Evolutionary conservation across 2,888 invertebrate genomes (phyloP).

Genomic region (Sarcophaga subvicina): DNA sequence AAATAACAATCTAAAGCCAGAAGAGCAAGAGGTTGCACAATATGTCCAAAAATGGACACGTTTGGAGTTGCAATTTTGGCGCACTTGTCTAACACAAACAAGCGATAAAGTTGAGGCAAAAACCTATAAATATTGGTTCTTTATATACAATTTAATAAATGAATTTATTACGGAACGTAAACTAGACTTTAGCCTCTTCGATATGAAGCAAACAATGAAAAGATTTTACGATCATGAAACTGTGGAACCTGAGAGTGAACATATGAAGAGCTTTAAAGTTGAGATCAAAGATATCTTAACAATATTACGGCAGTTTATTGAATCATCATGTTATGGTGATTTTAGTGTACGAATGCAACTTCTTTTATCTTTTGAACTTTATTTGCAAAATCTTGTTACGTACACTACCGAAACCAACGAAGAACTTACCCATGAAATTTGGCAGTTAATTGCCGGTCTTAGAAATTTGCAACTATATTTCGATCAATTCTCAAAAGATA

Average conservation of each 20-base stretch:
- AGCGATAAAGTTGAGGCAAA: slow-evolving; percentile 85
- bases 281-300: slow-evolving; percentile 78
- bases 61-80: slow-evolving; percentile 94
- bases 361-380: slow-evolving; percentile 91
- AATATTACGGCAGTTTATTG: slow-evolving; percentile 91
- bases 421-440: slow-evolving; percentile 13
- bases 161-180: slow-evolving; percentile 83
- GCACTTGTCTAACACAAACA: slow-evolving; percentile 88
- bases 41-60: slow-evolving; percentile 96
- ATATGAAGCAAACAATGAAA: slow-evolving; percentile 75
- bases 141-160: slow-evolving; percentile 88
- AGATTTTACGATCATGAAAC: slow-evolving; percentile 76
- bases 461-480: slow-evolving; percentile 94
- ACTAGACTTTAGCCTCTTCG: slow-evolving; percentile 73
- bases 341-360: slow-evolving; percentile 90
- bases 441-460: slow-evolving; percentile 84
- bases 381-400: slow-evolving; percentile 84
- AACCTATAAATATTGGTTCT: slow-evolving; percentile 95
- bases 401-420: slow-evolving; percentile 67
- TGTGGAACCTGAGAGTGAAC: slow-evolving; percentile 69
- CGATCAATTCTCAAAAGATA: slow-evolving; percentile 87
- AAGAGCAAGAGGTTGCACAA: slow-evolving; percentile 88
- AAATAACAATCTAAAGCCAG: slow-evolving; percentile 90
- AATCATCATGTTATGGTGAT: slow-evolving; percentile 91
- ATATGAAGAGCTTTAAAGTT: slow-evolving; percentile 73